A percentile compares a stretch with the other conserved stretches of the same genome.
Conservation (phyloP, 1,140 invertebrate genomes). For the Bombus huntii region DNA sequence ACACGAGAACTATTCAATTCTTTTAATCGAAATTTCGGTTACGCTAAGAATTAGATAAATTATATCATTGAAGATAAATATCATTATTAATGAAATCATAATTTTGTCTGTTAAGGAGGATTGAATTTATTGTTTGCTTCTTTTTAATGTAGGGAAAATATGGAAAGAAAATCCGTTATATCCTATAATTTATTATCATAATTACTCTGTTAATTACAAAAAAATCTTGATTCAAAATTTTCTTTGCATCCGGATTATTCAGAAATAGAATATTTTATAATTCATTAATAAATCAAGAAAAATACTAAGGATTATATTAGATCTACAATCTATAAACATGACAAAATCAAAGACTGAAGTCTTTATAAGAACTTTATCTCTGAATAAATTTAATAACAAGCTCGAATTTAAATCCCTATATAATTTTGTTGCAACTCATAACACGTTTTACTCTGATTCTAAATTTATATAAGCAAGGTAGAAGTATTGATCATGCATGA, state of each 20-base stretch:
- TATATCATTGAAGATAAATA: constrained; percentile 6
- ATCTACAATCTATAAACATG: constrained; percentile 30
- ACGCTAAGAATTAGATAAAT: constrained; percentile 18
- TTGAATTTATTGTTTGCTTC: constrained; percentile 14
- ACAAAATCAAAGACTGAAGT: constrained; percentile 56
- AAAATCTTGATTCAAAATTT: constrained; percentile 7
- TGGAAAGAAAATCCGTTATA: constrained; percentile 10
- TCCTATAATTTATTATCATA: constrained; percentile 37
- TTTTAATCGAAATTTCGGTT: constrained; percentile 28
- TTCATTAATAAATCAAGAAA: constrained; percentile 9
- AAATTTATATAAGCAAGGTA: neutral
- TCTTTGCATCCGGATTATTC: neutral
- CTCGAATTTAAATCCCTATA: constrained; percentile 29
- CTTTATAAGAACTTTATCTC: constrained; percentile 51
- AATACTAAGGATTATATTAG: constrained; percentile 3
- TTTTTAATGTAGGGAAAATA: constrained; percentile 19
- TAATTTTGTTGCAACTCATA: constrained; percentile 35
- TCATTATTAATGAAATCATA: constrained; percentile 5
- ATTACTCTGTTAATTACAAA: constrained; percentile 22
- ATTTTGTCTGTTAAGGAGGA: neutral
- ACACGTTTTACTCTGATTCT: constrained; percentile 14
- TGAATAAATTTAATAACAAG: constrained; percentile 30
- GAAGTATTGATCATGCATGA: neutral
- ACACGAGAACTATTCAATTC: constrained; percentile 43
- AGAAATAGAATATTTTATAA: constrained; percentile 25